These are phyloP conservation scores for Iguana delicatissima DNA, from an alignment of 2,797 vertebrate genomes.

Conservation along the genomic window DNA sequence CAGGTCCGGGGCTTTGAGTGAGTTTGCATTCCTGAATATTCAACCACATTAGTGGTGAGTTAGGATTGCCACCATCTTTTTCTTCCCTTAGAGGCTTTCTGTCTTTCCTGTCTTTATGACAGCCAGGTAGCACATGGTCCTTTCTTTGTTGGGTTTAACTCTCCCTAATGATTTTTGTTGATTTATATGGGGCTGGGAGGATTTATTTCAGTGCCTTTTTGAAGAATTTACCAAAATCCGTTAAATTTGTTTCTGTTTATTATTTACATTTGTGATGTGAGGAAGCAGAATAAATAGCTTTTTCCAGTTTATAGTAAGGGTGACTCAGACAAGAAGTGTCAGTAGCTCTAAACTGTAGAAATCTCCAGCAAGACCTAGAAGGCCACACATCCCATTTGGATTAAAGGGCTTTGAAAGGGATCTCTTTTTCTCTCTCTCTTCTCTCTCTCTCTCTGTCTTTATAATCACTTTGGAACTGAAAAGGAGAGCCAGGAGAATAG, in stretches of 20 bases:
- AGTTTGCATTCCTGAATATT: too few species aligned
- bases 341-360: not conserved
- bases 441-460: not conserved
- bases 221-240: not conserved
- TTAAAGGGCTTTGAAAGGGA: not conserved
- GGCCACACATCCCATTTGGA: not conserved
- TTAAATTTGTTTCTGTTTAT: not conserved
- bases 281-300: not conserved
- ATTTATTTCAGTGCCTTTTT: not conserved
- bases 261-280: too few species aligned
- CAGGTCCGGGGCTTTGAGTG: too few species aligned
- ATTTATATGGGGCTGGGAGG: not conserved
- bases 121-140: too few species aligned
- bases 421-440: fast-evolving
- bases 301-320: not conserved
- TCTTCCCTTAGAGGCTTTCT: too few species aligned
- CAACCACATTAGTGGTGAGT: too few species aligned
- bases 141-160: too few species aligned
- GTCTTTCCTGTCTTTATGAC: too few species aligned
- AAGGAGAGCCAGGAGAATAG: not conserved
- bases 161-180: not conserved
- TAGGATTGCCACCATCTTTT: too few species aligned
- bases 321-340: not conserved
- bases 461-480: not conserved
- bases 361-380: not conserved